Evolutionary conservation across 2,888 invertebrate genomes (phyloP).

Genomic region (Agonopterix subpropinquella): DNA sequence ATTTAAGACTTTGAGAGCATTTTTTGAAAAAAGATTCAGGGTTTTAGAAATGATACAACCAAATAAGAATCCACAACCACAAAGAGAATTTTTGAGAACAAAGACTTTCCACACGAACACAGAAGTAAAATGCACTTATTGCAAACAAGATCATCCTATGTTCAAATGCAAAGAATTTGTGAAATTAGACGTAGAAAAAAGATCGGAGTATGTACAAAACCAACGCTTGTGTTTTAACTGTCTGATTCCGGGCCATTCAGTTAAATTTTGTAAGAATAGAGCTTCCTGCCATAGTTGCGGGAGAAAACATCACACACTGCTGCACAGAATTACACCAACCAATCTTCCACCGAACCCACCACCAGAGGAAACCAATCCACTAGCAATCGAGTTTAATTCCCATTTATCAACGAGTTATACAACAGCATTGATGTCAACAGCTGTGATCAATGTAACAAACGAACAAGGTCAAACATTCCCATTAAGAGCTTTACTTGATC

Average conservation of each 20-base stretch:
- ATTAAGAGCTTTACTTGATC: slow-evolving; percentile 12
- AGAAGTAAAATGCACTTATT: slow-evolving; percentile 6
- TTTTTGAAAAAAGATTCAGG: slow-evolving; percentile 10
- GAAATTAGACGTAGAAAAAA: slow-evolving; percentile 1
- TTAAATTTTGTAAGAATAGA: slow-evolving; percentile 8
- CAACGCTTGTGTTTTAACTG: slow-evolving; percentile 12
- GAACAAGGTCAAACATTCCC: neutral
- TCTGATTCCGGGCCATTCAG: slow-evolving; percentile 5
- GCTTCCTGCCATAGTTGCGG: slow-evolving; percentile 12
- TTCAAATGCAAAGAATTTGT: slow-evolving; percentile 11
- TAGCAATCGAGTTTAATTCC: neutral
- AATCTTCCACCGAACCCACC: too few species aligned
- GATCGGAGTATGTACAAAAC: slow-evolving; percentile 9
- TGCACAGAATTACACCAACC: slow-evolving; percentile 7
- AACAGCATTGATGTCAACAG: neutral
- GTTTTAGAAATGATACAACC: slow-evolving; percentile 7
- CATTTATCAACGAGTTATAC: neutral
- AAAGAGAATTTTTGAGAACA: slow-evolving; percentile 1
- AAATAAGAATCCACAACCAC: neutral
- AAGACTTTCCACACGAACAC: slow-evolving; percentile 5
- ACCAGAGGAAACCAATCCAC: neutral
- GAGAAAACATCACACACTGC: slow-evolving; percentile 13
- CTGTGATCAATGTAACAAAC: neutral
- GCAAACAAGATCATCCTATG: slow-evolving; percentile 8
- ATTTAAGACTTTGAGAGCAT: slow-evolving; percentile 8